These are phyloP conservation scores for Antrozous pallidus DNA, from an alignment of 2,797 vertebrate genomes.

Conservation along the genomic window DNA sequence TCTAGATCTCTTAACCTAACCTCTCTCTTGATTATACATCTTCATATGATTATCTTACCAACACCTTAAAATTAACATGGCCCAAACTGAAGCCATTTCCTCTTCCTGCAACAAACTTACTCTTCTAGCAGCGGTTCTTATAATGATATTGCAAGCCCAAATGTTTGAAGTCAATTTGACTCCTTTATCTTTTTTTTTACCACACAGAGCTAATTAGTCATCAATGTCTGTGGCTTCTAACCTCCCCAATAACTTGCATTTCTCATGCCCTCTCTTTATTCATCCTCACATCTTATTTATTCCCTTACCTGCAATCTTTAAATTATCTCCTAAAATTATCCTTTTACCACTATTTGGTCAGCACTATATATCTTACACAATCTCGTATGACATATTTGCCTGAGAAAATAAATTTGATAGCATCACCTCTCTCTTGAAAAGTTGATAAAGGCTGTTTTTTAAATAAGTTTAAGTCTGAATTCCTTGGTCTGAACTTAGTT, in stretches of 20 bases:
- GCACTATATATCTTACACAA: background rate
- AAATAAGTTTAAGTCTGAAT: background rate
- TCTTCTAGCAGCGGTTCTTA: background rate
- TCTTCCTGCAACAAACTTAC: background rate
- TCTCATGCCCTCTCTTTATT: background rate
- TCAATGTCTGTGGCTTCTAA: background rate
- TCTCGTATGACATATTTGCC: conserved; percentile 13
- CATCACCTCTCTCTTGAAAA: background rate
- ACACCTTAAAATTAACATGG: background rate
- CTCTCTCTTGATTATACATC: background rate
- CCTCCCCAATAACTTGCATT: background rate
- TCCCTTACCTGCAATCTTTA: background rate
- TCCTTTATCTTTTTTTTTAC: background rate
- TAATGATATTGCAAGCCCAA: background rate
- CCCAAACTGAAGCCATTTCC: background rate
- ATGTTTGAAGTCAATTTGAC: background rate
- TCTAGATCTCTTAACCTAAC: background rate
- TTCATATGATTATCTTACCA: background rate
- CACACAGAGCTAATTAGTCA: background rate
- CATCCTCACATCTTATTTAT: background rate
- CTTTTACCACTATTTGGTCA: background rate
- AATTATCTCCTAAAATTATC: background rate
- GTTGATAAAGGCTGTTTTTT: conserved; percentile 4
- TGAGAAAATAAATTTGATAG: background rate
- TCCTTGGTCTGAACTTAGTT: background rate